Evolutionary conservation across 2,888 invertebrate genomes (phyloP).

Genomic region (Coleophora deauratella): DNA sequence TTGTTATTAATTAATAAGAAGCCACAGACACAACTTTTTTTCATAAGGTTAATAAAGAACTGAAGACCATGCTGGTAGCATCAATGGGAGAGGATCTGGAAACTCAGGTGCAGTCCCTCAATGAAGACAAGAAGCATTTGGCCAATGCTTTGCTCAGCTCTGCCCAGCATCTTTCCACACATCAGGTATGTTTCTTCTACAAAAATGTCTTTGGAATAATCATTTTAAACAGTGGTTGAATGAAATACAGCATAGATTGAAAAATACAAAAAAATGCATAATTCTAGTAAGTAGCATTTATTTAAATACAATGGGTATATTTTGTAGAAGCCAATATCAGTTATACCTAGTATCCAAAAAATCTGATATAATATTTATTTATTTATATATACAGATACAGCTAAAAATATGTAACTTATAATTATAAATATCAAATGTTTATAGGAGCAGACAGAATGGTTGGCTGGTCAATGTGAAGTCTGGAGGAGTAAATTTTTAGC

Average conservation of each 20-base stretch:
- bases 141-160: slow-evolving; percentile 89
- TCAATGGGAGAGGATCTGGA: slow-evolving; percentile 96
- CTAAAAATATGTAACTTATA: no score
- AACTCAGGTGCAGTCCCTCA: slow-evolving; percentile 89
- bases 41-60: slow-evolving; percentile 87
- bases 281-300: no score
- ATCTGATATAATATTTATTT: no score
- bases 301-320: neutral
- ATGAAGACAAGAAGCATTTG: slow-evolving; percentile 92
- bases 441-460: slow-evolving; percentile 91
- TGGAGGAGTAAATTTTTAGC: slow-evolving; percentile 98
- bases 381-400: no score
- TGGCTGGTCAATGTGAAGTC: slow-evolving; percentile 95
- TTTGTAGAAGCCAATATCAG: no score
- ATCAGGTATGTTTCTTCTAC: slow-evolving; percentile 72
- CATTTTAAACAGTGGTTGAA: neutral
- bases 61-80: slow-evolving; percentile 94
- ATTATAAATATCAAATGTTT: slow-evolving; percentile 10
- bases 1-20: no score
- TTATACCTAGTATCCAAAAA: no score
- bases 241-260: no score
- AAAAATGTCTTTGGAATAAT: no score
- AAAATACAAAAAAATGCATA: no score
- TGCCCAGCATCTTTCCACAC: slow-evolving; percentile 87
- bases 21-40: no score